Evolutionary conservation across 2,113 vertebrate genomes (phyloP).

Genomic region (Serinus canaria): DNA sequence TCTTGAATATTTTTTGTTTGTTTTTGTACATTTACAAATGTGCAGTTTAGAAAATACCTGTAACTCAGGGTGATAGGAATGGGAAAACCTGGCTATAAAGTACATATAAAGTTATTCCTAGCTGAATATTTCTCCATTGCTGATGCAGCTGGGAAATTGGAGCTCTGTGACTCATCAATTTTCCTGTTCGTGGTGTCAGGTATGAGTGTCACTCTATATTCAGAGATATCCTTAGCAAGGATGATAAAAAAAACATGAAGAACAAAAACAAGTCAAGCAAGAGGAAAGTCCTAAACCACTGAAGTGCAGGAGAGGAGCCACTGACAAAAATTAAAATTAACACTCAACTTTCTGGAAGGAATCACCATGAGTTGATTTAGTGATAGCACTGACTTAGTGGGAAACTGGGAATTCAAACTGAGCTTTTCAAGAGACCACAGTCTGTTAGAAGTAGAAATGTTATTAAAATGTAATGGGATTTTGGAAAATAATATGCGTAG

Average conservation of each 20-base stretch:
- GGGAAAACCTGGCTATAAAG: background rate
- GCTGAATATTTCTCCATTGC: background rate
- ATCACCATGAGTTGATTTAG: background rate
- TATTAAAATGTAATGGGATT: conserved; percentile 6
- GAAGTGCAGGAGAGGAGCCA: background rate
- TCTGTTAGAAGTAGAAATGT: background rate
- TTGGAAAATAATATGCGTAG: background rate
- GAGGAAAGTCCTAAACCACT: background rate
- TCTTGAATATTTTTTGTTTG: background rate
- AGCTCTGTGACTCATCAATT: conserved; percentile 41
- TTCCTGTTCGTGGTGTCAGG: conserved; percentile 23
- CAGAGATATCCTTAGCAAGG: background rate
- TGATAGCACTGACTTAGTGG: background rate
- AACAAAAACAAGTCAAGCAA: background rate
- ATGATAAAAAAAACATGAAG: conserved; percentile 16
- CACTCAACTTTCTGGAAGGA: background rate
- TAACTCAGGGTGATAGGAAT: background rate
- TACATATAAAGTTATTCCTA: background rate
- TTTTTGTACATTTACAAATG: background rate
- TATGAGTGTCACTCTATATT: conserved; percentile 15
- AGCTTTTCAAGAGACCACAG: background rate
- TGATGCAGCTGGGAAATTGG: background rate
- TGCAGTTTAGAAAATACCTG: background rate
- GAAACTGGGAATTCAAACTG: background rate
- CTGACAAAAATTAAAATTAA: background rate